Percentiles rank a stretch among this genome's conserved stretches.
These are phyloP conservation scores for Albula glossodonta DNA, from an alignment of 2,113 vertebrate genomes.

Conservation along the genomic window DNA sequence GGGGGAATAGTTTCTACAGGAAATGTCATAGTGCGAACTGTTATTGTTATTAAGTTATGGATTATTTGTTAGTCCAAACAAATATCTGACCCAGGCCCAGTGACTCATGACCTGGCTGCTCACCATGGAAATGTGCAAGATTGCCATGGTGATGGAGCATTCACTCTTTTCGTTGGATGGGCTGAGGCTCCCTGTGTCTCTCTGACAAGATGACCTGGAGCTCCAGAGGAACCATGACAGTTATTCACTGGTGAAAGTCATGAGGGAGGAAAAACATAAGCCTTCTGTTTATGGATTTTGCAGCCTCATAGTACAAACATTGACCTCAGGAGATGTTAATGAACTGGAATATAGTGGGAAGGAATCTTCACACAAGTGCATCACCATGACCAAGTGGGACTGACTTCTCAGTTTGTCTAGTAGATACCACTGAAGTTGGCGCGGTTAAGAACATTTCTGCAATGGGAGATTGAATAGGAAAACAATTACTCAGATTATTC, in stretches of 20 bases:
- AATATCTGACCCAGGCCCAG: not conserved
- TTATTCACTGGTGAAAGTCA: not conserved
- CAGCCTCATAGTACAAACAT: constrained; percentile 46
- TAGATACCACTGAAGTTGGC: not conserved
- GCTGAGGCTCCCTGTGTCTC: not conserved
- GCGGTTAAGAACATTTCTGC: too few relatives aligned
- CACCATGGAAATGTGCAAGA: not conserved
- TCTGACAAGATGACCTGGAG: not conserved
- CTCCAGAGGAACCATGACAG: not conserved
- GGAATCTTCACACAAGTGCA: constrained; percentile 42
- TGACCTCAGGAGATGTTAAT: constrained; percentile 47
- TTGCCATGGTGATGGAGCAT: not conserved
- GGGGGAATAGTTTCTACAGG: not conserved
- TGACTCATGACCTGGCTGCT: not conserved
- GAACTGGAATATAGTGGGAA: constrained; percentile 30
- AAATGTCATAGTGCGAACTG: not conserved
- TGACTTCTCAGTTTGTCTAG: not conserved
- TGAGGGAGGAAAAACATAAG: too few relatives aligned
- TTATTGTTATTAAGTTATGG: not conserved
- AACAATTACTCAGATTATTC: too few relatives aligned
- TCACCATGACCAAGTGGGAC: not conserved
- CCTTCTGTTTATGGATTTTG: constrained; percentile 33
- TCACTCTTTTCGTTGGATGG: not conserved
- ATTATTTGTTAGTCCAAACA: not conserved
- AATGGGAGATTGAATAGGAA: too few relatives aligned